These are phyloP conservation scores for Ichneumon xanthorius DNA, from an alignment of 2,888 invertebrate genomes.

Conservation along the genomic window DNA sequence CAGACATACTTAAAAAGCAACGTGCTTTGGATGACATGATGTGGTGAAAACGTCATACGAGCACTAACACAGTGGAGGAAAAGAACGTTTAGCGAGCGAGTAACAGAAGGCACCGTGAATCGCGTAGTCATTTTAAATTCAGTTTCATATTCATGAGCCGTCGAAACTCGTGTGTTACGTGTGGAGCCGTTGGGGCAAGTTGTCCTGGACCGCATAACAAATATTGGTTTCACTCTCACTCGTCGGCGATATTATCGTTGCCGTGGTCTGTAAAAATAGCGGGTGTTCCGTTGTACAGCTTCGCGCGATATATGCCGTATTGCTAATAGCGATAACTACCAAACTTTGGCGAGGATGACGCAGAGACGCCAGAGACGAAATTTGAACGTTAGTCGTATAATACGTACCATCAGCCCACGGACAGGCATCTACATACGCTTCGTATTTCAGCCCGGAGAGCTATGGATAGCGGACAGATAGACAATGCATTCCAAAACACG, in stretches of 20 bases:
- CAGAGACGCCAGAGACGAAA: background rate
- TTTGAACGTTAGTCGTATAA: background rate
- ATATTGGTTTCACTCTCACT: background rate
- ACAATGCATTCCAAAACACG: constrained; percentile 28
- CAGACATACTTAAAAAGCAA: background rate
- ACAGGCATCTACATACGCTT: constrained; percentile 18
- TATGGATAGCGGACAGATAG: constrained; percentile 9
- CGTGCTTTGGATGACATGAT: background rate
- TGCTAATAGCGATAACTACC: constrained; percentile 33
- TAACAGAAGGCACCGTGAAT: constrained; percentile 76
- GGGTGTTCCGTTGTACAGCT: background rate
- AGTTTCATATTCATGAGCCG: constrained; percentile 79
- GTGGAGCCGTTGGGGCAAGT: background rate
- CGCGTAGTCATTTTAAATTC: constrained; percentile 64
- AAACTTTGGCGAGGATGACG: constrained; percentile 26
- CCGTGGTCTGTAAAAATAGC: background rate
- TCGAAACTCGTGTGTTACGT: constrained; percentile 1
- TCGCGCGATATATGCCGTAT: constrained; percentile 3
- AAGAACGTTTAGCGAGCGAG: constrained; percentile 11
- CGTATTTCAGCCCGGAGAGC: constrained; percentile 7
- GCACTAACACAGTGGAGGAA: background rate
- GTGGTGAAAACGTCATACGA: background rate
- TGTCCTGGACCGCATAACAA: background rate
- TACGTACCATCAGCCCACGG: constrained; percentile 1
- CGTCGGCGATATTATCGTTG: background rate